These are phyloP conservation scores for Fukomys damarensis DNA, from an alignment of 2,113 vertebrate genomes.

Conservation along the genomic window DNA sequence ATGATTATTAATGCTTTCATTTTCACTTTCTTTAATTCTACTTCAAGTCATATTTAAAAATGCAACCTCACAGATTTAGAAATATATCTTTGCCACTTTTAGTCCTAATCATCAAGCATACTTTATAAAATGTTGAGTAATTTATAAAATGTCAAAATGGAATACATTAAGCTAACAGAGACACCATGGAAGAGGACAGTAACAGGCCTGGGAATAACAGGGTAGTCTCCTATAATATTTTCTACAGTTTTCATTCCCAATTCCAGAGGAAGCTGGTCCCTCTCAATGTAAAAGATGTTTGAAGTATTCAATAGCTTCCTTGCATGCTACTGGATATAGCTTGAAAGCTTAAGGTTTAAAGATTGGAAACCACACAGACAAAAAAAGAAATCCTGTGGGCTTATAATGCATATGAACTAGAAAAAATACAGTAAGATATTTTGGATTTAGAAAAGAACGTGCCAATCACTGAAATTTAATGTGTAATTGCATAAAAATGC, in stretches of 20 bases:
- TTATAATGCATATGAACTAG: slow-evolving; percentile 70
- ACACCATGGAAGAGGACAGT: background rate
- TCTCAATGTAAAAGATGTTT: background rate
- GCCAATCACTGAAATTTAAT: slow-evolving; percentile 67
- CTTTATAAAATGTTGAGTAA: slow-evolving; percentile 24
- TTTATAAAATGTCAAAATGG: background rate
- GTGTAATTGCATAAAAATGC: slow-evolving; percentile 68
- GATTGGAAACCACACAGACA: slow-evolving; percentile 54
- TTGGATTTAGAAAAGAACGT: slow-evolving; percentile 74
- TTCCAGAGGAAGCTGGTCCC: slow-evolving; percentile 12
- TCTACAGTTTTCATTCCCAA: slow-evolving; percentile 15
- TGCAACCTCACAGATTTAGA: background rate
- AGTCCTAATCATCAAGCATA: slow-evolving; percentile 9
- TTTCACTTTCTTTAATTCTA: slow-evolving; percentile 63
- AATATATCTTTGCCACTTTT: slow-evolving; percentile 36
- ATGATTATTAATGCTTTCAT: slow-evolving; percentile 67
- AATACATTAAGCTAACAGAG: slow-evolving; percentile 3
- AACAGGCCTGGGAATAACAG: background rate
- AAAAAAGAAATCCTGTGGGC: slow-evolving; percentile 17
- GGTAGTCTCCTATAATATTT: background rate
- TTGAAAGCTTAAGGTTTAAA: slow-evolving; percentile 69
- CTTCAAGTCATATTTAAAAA: slow-evolving; percentile 27
- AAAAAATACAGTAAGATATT: slow-evolving; percentile 64
- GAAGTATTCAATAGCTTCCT: background rate
- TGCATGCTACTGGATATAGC: slow-evolving; percentile 49